phyloP scores from a whole-genome alignment of 2,888 invertebrate species.

The Melolontha melolontha region DNA sequence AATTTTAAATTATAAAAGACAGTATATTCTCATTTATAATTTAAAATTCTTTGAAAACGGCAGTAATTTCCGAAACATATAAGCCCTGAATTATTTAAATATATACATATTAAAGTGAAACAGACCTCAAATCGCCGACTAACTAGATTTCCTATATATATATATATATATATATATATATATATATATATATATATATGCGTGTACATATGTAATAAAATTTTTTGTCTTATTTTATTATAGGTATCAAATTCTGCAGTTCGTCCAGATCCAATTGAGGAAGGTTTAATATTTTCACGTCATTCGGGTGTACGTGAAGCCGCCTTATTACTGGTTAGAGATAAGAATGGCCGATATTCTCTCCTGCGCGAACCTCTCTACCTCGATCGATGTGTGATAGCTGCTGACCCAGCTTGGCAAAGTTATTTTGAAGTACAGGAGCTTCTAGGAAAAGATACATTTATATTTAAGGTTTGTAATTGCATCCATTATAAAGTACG shows the following conservation, averaged over 20 bases:
- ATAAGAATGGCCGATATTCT: constrained; percentile 90
- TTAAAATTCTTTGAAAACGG: too few relatives aligned
- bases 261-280: constrained; percentile 46
- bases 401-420: constrained; percentile 89
- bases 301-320: constrained; percentile 87
- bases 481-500: constrained; percentile 19
- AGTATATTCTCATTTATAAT: too few relatives aligned
- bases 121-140: too few relatives aligned
- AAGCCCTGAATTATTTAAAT: too few relatives aligned
- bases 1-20: too few relatives aligned
- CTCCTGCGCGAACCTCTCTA: constrained; percentile 90
- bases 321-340: constrained; percentile 86
- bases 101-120: too few relatives aligned
- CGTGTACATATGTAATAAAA: too few relatives aligned
- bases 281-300: constrained; percentile 71
- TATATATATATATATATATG: too few relatives aligned
- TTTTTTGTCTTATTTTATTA: constrained; percentile 7
- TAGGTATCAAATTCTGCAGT: constrained; percentile 38
- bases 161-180: too few relatives aligned
- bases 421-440: constrained; percentile 97
- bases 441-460: constrained; percentile 91
- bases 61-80: too few relatives aligned
- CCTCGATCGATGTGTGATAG: constrained; percentile 91
- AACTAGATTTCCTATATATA: too few relatives aligned
- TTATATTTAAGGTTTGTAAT: constrained; percentile 87